A percentile compares a stretch with the other conserved stretches of the same genome.
Conservation (phyloP, 2,113 vertebrate genomes). For the Archilochus colubris region DNA sequence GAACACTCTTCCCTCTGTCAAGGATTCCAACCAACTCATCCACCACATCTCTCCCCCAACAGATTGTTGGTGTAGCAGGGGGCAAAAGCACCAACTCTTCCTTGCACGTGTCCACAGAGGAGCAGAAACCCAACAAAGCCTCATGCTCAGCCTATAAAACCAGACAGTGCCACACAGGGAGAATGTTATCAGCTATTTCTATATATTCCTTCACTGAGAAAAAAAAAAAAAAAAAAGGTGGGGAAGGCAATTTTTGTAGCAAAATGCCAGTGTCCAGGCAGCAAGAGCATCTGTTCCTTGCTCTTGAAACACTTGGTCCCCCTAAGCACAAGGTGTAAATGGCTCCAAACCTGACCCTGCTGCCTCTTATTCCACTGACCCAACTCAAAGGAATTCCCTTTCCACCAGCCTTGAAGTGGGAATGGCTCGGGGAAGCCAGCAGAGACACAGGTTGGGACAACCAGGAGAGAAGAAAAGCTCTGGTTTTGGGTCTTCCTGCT, state of each 20-base stretch:
- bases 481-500: constrained; percentile 54
- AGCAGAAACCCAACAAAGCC: background rate
- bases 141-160: background rate
- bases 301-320: background rate
- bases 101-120: background rate
- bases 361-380: background rate
- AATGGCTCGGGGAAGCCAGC: background rate
- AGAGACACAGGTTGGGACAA: background rate
- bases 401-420: background rate
- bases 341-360: background rate
- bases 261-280: background rate
- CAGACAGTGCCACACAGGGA: background rate
- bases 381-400: background rate
- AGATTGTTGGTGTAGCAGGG: background rate
- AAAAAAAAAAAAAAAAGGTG: no score
- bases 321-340: background rate
- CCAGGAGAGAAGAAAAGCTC: constrained; percentile 3
- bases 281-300: background rate
- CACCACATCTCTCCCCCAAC: background rate
- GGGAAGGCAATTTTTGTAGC: background rate
- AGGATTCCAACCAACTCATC: background rate
- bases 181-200: background rate
- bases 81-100: background rate
- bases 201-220: background rate
- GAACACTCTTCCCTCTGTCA: background rate